A percentile compares a stretch with the other conserved stretches of the same genome.
Evolutionary conservation across 2,113 vertebrate genomes (phyloP).

Genomic region (Propithecus coquereli): DNA sequence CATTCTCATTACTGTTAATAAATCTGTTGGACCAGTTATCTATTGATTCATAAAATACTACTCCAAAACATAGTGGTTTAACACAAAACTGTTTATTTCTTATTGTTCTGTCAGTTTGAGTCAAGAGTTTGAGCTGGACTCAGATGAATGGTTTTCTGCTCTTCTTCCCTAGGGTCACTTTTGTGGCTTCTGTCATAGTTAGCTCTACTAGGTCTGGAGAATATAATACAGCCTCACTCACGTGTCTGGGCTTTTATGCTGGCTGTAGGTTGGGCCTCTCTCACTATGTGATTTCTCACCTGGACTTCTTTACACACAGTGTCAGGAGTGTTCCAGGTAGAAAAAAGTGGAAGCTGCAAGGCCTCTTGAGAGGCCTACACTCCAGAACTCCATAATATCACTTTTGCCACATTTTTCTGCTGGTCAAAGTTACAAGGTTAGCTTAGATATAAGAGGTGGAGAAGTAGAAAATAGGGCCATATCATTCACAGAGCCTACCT

Average conservation of each 20-base stretch:
- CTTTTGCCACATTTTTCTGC: neutral
- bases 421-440: neutral
- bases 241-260: neutral
- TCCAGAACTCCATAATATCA: neutral
- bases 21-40: neutral
- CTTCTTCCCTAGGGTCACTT: neutral
- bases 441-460: neutral
- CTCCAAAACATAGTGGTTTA: neutral
- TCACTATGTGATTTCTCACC: neutral
- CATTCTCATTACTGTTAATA: neutral
- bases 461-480: neutral
- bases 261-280: neutral
- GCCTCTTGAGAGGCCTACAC: neutral
- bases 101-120: neutral
- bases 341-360: neutral
- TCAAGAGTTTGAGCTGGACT: neutral
- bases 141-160: neutral
- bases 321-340: neutral
- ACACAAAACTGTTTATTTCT: neutral
- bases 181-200: neutral
- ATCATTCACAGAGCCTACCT: neutral
- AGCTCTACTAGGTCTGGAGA: neutral
- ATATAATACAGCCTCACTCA: neutral
- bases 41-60: neutral
- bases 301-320: neutral